These are phyloP conservation scores for Andrena chrysosceles DNA, from an alignment of 2,888 invertebrate genomes.

Conservation along the genomic window DNA sequence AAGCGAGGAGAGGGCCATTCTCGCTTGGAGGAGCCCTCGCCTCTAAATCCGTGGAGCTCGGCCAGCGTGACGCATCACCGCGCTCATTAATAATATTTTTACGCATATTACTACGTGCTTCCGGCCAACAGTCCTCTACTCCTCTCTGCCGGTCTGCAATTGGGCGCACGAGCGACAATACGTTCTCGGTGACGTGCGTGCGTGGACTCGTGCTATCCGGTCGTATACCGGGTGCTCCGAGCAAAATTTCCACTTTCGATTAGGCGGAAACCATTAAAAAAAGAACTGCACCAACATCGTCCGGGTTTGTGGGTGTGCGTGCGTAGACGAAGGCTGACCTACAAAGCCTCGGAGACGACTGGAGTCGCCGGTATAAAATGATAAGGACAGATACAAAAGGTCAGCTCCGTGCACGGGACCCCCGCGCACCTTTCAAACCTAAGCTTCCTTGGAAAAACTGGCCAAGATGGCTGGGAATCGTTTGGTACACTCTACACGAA, in stretches of 20 bases:
- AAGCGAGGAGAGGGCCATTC: not conserved
- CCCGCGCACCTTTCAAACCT: not conserved
- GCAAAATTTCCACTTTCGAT: too few relatives aligned
- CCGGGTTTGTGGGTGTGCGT: too few relatives aligned
- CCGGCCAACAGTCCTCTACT: slow-evolving; percentile 58
- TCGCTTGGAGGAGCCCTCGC: not conserved
- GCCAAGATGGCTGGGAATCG: not conserved
- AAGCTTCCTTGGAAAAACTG: not conserved
- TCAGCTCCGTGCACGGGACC: not conserved
- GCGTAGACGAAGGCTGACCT: too few relatives aligned
- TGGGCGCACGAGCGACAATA: slow-evolving; percentile 70
- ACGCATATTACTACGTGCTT: slow-evolving; percentile 66
- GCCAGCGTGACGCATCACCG: slow-evolving; percentile 36
- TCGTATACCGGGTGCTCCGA: slow-evolving; percentile 56
- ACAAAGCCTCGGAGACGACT: too few relatives aligned
- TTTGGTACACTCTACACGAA: slow-evolving; percentile 2
- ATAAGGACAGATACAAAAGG: too few relatives aligned
- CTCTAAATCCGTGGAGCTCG: slow-evolving; percentile 16
- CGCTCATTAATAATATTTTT: slow-evolving; percentile 65
- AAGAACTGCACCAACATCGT: too few relatives aligned
- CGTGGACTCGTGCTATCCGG: slow-evolving; percentile 64
- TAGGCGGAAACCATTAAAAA: too few relatives aligned
- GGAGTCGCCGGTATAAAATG: too few relatives aligned
- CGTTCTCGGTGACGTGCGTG: slow-evolving; percentile 60
- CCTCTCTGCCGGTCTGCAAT: slow-evolving; percentile 60